These are phyloP conservation scores for Ariolimax columbianus DNA, from an alignment of 2,888 invertebrate genomes.

Conservation along the genomic window DNA sequence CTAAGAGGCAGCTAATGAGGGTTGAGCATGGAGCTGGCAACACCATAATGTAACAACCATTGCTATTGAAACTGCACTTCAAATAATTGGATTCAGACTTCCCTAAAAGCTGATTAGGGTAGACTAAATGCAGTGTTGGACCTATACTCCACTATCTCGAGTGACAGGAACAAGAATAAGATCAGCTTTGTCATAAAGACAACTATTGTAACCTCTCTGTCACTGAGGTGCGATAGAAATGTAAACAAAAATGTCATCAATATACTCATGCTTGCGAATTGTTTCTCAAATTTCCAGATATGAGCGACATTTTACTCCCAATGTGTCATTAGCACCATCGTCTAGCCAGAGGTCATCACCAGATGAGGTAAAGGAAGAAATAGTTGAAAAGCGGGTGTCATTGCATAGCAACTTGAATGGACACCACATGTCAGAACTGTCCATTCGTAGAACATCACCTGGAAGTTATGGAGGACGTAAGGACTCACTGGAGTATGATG, in stretches of 20 bases:
- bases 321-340: constrained; percentile 89
- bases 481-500: constrained; percentile 82
- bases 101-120: too few relatives aligned
- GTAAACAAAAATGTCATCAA: not conserved
- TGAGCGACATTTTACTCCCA: constrained; percentile 92
- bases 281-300: constrained; percentile 79
- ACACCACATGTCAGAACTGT: not conserved
- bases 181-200: too few relatives aligned
- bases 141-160: too few relatives aligned
- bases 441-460: not conserved
- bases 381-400: constrained; percentile 50
- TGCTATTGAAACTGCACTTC: too few relatives aligned
- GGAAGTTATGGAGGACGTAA: not conserved
- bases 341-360: constrained; percentile 64
- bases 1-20: too few relatives aligned
- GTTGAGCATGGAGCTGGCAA: too few relatives aligned
- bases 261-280: not conserved
- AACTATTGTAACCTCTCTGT: too few relatives aligned
- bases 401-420: constrained; percentile 1
- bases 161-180: too few relatives aligned
- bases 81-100: too few relatives aligned
- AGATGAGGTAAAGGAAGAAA: constrained; percentile 68
- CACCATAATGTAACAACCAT: too few relatives aligned
- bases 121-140: too few relatives aligned
- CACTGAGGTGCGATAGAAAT: too few relatives aligned